phyloP scores from a whole-genome alignment of 2,888 invertebrate species.

The Gerris lacustris region DNA sequence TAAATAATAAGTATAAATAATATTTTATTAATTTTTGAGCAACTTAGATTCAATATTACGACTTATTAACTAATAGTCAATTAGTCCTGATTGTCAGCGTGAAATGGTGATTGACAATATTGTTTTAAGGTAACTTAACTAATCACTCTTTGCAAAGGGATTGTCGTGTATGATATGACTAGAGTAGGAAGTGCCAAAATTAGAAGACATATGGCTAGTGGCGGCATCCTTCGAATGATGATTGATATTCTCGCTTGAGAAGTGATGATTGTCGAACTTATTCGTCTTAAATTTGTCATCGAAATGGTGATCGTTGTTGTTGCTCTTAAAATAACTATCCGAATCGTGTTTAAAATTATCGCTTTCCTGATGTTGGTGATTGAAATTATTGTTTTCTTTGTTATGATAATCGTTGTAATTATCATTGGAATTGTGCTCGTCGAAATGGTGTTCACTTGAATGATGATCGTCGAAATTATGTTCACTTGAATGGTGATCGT shows the following conservation, averaged over 20 bases:
- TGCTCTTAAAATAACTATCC: background rate
- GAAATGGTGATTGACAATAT: too few relatives aligned
- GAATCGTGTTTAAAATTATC: conserved; percentile 20
- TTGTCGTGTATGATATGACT: background rate
- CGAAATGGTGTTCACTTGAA: too few relatives aligned
- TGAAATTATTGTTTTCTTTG: background rate
- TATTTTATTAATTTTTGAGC: too few relatives aligned
- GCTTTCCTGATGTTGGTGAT: conserved; percentile 18
- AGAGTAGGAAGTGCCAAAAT: background rate
- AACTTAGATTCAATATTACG: too few relatives aligned
- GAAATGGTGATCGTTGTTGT: background rate
- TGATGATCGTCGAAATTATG: background rate
- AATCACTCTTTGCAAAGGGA: too few relatives aligned
- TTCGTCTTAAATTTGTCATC: background rate
- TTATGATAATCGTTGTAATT: background rate
- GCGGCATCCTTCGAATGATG: background rate
- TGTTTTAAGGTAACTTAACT: too few relatives aligned
- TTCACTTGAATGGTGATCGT: background rate
- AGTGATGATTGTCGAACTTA: background rate
- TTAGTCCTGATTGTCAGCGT: too few relatives aligned
- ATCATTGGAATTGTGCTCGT: background rate
- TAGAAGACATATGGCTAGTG: background rate
- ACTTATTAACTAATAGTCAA: too few relatives aligned
- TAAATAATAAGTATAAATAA: too few relatives aligned
- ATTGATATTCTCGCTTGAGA: background rate